Evolutionary conservation across 2,113 vertebrate species (phyloP).

Genomic region (Carollia perspicillata): DNA sequence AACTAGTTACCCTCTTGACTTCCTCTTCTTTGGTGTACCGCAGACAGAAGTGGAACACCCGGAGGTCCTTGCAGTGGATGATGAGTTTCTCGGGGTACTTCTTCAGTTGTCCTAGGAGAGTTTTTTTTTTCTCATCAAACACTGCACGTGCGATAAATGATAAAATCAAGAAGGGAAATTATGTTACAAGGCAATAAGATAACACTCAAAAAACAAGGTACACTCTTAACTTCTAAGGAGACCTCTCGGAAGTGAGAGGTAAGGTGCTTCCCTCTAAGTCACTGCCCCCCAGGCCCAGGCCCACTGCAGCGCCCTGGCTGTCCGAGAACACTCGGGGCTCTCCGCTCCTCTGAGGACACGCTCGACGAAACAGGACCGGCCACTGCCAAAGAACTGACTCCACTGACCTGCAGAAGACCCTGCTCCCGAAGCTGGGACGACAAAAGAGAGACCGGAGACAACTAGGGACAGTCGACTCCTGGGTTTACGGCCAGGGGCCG

Average conservation of each 20-base stretch:
- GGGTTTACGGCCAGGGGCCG: not conserved
- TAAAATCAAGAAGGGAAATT: constrained; percentile 6
- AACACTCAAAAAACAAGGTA: not conserved
- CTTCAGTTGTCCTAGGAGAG: constrained; percentile 83
- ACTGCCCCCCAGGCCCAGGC: not conserved
- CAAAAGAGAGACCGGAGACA: not conserved
- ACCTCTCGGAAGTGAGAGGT: not conserved
- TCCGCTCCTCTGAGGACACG: not conserved
- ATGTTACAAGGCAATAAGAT: not conserved
- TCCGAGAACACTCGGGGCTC: not conserved
- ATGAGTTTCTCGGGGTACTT: constrained; percentile 90
- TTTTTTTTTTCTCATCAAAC: constrained; percentile 92
- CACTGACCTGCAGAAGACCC: not conserved
- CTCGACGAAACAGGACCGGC: not conserved
- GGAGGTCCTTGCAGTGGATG: constrained; percentile 91
- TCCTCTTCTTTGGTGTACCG: constrained; percentile 91
- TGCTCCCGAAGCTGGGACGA: not conserved
- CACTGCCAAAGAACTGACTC: not conserved
- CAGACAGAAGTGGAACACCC: constrained; percentile 90
- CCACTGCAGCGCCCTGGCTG: not conserved
- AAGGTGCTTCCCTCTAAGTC: not conserved
- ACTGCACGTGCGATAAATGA: constrained; percentile 77
- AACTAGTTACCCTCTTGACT: constrained; percentile 86
- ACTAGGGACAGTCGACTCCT: not conserved
- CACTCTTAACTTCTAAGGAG: not conserved